Evolutionary conservation across 2,113 vertebrate genomes (phyloP).

Genomic region (Microcebus lehilahytsara): DNA sequence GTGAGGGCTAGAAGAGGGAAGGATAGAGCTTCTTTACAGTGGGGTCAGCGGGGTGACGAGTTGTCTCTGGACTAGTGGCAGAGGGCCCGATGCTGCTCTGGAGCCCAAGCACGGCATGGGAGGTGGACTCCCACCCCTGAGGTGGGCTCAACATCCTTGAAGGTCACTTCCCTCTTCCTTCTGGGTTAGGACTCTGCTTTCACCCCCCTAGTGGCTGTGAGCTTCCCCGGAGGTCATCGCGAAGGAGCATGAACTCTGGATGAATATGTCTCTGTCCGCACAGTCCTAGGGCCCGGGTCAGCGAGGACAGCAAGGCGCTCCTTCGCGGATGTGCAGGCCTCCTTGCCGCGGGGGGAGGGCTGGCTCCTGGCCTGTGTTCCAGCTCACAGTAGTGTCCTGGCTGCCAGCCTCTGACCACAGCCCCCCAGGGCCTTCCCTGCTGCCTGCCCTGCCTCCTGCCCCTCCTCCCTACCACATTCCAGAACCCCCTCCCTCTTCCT

Average conservation of each 20-base stretch:
- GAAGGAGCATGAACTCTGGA: not conserved
- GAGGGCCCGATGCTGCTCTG: not conserved
- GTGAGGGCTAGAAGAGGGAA: not conserved
- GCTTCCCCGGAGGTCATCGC: not conserved
- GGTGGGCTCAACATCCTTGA: too few species aligned
- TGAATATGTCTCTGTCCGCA: not conserved
- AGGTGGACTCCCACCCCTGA: not conserved
- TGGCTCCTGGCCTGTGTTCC: not conserved
- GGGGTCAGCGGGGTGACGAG: not conserved
- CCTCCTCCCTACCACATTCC: conserved; percentile 53
- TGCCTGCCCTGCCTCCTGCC: conserved; percentile 57
- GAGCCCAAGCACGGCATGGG: not conserved
- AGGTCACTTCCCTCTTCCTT: not conserved
- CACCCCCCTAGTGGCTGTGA: not conserved
- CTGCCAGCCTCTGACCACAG: conserved; percentile 68
- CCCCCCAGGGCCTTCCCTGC: conserved; percentile 57
- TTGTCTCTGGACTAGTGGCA: not conserved
- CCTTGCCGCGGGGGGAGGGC: not conserved
- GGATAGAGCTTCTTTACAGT: too few species aligned
- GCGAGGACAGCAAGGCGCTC: not conserved
- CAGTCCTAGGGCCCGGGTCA: not conserved
- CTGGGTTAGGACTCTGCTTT: not conserved
- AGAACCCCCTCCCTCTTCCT: conserved; percentile 83
- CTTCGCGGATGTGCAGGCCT: not conserved
- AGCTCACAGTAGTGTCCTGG: conserved; percentile 26